These are phyloP conservation scores for Platorchestia sp. DNA, from an alignment of 1,140 invertebrate genomes.

Conservation along the genomic window DNA sequence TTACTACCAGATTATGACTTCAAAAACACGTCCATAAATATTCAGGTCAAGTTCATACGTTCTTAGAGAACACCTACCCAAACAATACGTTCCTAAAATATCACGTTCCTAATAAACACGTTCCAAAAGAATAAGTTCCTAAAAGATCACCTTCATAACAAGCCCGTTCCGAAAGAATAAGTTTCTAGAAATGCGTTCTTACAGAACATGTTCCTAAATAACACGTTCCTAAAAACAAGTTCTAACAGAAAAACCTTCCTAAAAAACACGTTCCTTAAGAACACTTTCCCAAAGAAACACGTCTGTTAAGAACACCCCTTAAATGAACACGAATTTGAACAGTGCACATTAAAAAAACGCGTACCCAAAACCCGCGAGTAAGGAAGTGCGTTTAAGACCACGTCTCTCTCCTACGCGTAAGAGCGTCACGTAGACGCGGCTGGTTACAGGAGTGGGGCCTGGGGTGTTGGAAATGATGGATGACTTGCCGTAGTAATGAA, in stretches of 20 bases:
- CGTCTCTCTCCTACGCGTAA: not conserved
- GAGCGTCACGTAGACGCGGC: not conserved
- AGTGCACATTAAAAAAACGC: not conserved
- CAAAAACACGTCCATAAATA: too few relatives aligned
- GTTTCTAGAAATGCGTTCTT: not conserved
- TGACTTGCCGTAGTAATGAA: constrained; percentile 37
- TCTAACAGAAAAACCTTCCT: too few relatives aligned
- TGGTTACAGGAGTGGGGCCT: not conserved
- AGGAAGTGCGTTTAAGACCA: not conserved
- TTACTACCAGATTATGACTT: too few relatives aligned
- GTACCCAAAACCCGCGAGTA: not conserved
- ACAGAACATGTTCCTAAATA: not conserved
- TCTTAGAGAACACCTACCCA: too few relatives aligned
- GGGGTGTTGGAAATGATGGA: constrained; percentile 29
- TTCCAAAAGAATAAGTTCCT: not conserved
- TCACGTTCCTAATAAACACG: not conserved
- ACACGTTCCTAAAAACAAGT: not conserved
- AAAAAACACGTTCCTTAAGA: too few relatives aligned
- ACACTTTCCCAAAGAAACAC: too few relatives aligned
- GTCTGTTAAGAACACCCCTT: too few relatives aligned
- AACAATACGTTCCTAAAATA: too few relatives aligned
- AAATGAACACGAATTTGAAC: not conserved
- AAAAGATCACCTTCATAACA: not conserved
- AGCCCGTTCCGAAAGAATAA: too few relatives aligned
- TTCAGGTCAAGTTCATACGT: too few relatives aligned